A percentile compares a stretch with the other conserved stretches of the same genome.
Evolutionary conservation across 2,113 vertebrate species (phyloP).

Genomic region (Hippocampus comes): DNA sequence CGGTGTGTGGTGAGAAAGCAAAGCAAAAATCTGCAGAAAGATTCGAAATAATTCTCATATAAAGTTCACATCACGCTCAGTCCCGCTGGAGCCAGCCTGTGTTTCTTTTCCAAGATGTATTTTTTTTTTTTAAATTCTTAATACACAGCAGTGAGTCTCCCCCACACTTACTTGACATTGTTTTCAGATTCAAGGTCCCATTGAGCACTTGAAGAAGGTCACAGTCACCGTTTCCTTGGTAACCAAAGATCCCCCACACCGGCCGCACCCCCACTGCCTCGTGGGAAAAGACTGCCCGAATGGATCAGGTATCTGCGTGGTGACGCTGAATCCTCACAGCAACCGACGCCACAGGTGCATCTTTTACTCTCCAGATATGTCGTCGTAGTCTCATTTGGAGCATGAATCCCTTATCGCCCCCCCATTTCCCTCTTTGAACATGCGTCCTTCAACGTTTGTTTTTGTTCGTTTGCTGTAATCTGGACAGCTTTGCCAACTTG

Average conservation of each 20-base stretch:
- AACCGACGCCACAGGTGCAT: conserved; percentile 80
- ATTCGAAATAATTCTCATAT: too few species aligned
- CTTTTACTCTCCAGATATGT: neutral
- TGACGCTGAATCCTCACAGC: conserved; percentile 76
- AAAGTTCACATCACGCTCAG: too few species aligned
- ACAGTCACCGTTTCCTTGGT: conserved; percentile 83
- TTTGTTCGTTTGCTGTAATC: neutral
- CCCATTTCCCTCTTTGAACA: too few species aligned
- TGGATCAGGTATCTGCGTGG: conserved; percentile 76
- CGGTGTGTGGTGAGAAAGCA: too few species aligned
- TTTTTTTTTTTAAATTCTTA: neutral
- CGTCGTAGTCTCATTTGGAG: too few species aligned
- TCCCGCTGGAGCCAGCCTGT: too few species aligned
- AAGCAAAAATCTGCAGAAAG: too few species aligned
- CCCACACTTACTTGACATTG: neutral
- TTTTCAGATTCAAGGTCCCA: conserved; percentile 71
- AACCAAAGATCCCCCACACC: conserved; percentile 86
- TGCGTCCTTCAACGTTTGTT: neutral
- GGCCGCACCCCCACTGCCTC: conserved; percentile 89
- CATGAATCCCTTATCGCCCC: too few species aligned
- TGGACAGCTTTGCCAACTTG: conserved; percentile 83
- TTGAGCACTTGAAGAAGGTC: conserved; percentile 73
- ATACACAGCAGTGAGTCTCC: neutral
- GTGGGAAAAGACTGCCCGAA: conserved; percentile 89
- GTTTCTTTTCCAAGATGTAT: too few species aligned